These are phyloP conservation scores for Epirrhoe alternata DNA, from an alignment of 2,888 invertebrate genomes.

Conservation along the genomic window DNA sequence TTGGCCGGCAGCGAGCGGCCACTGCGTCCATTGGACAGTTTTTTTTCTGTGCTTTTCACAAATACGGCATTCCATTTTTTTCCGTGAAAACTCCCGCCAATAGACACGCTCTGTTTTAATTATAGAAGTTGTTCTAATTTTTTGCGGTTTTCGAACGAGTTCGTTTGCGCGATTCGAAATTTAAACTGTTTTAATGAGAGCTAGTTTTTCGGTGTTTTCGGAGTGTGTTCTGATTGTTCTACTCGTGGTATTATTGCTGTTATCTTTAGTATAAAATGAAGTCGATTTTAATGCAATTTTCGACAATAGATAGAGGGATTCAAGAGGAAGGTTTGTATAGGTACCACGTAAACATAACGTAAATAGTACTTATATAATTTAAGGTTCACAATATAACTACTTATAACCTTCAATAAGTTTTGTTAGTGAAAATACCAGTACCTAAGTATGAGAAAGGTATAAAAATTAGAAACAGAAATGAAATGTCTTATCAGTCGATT, in stretches of 20 bases:
- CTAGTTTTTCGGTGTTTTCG: constrained; percentile 18
- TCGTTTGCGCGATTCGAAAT: constrained; percentile 44
- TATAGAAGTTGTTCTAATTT: constrained; percentile 72
- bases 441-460: too few relatives aligned
- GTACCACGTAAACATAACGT: too few relatives aligned
- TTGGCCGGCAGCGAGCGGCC: constrained; percentile 64
- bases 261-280: too few relatives aligned
- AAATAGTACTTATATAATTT: too few relatives aligned
- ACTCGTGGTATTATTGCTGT: background rate
- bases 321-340: too few relatives aligned
- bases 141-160: constrained; percentile 50
- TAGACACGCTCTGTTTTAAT: constrained; percentile 76
- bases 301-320: too few relatives aligned
- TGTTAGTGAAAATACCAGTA: too few relatives aligned
- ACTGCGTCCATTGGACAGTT: constrained; percentile 72
- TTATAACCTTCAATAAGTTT: too few relatives aligned
- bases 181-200: constrained; percentile 16
- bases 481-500: too few relatives aligned
- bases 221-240: background rate
- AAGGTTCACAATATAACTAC: too few relatives aligned
- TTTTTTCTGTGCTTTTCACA: constrained; percentile 82
- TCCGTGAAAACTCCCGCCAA: constrained; percentile 76
- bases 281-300: too few relatives aligned
- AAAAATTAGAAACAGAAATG: too few relatives aligned
- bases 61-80: constrained; percentile 75